Evolutionary conservation across 2,113 vertebrate genomes (phyloP).

Genomic region (Xerus inauris): DNA sequence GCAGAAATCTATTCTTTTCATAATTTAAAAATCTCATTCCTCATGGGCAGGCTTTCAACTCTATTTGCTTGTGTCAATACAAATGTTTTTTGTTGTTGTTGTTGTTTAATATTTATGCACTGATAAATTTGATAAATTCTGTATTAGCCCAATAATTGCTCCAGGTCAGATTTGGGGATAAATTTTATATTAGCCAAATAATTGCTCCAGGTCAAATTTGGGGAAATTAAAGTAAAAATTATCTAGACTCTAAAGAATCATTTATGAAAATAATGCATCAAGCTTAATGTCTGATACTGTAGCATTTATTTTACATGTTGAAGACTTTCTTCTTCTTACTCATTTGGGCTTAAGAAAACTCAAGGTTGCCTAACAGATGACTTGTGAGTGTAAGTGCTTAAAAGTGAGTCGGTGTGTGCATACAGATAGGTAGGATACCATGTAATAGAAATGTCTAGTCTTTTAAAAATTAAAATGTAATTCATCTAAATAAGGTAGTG

Average conservation of each 20-base stretch:
- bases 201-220: background rate
- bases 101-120: background rate
- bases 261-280: background rate
- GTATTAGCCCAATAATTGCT: background rate
- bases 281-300: background rate
- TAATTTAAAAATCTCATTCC: background rate
- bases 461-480: slow-evolving; percentile 18
- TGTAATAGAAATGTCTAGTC: background rate
- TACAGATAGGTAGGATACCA: background rate
- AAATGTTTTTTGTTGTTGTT: background rate
- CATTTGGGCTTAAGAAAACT: background rate
- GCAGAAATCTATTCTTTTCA: background rate
- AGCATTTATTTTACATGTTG: background rate
- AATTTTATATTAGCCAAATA: background rate
- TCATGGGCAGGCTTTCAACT: background rate
- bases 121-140: background rate
- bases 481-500: background rate
- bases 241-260: background rate
- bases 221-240: background rate
- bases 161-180: background rate
- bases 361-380: background rate
- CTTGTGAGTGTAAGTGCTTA: background rate
- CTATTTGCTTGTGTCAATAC: background rate
- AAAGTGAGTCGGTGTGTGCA: background rate
- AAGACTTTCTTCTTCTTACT: background rate